These are phyloP conservation scores for Argya squamiceps DNA, from an alignment of 2,797 vertebrate genomes.

Conservation along the genomic window DNA sequence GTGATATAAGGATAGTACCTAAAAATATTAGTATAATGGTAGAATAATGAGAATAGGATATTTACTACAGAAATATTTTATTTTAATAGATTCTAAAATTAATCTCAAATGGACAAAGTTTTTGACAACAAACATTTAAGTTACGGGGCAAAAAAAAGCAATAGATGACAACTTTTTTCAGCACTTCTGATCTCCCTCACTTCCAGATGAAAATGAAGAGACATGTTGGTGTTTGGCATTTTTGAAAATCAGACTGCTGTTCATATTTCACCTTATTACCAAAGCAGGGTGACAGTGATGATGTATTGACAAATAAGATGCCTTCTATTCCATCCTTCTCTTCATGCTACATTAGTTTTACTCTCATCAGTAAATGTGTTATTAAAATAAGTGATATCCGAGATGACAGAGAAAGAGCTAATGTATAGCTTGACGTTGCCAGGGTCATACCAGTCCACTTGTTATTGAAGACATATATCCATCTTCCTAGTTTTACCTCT, in stretches of 20 bases:
- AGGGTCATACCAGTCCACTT: neutral
- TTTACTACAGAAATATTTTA: neutral
- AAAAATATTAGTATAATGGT: neutral
- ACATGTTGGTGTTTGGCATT: neutral
- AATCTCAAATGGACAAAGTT: neutral
- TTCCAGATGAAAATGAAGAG: neutral
- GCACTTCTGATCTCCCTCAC: neutral
- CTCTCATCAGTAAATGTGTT: conserved; percentile 43
- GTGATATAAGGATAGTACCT: neutral
- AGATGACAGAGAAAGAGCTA: neutral
- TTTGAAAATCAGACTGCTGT: neutral
- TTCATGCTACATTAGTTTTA: conserved; percentile 49
- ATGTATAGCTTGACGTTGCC: neutral
- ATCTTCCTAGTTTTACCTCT: neutral
- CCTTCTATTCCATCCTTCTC: conserved; percentile 29
- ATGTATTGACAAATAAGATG: conserved; percentile 49
- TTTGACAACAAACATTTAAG: neutral
- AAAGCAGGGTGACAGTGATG: neutral
- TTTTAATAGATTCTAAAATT: neutral
- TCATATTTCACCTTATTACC: neutral
- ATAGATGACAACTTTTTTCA: neutral
- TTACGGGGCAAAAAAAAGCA: neutral
- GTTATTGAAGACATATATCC: neutral
- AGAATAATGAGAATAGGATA: neutral
- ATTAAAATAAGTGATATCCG: conserved; percentile 32